Evolutionary conservation across 53 echinoderm and acorn worm genomes (phyloP), one percentile per base, ranked within the genome.

Genomic region (Holothuria scabra): DNA sequence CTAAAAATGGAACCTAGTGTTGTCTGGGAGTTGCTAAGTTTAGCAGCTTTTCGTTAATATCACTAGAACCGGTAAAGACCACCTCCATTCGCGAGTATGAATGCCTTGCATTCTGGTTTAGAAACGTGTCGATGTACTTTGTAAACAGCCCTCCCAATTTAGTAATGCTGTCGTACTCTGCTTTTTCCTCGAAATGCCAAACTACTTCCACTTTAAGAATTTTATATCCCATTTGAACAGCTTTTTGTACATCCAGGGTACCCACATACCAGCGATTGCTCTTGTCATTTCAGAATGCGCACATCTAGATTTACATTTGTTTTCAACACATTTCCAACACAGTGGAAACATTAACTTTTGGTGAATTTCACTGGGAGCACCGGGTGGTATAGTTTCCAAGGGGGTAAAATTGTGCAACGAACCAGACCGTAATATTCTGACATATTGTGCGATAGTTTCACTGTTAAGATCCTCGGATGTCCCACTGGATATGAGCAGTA

Each of bases 291-390:
- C 64, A 3, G 29, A 37, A 37, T 93, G 93, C 0, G 0, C 0
- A 69, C 93, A 93, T 1, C 59, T 55, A 12, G 83, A 60, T 80
- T 86, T 83, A 16, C 81, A 74, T 10, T 71, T 59, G 13, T 60
- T 32, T 63, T 90, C 78, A 13, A 49, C 88, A 35, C 93, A 93
- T 0, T 83, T 83, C 19, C 81, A n/a, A 55, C 93, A 93, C 0
- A 90, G 74, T 3, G 93, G 82, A 83, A 90, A 93, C 49, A 72
- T 79, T n/a, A 93, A 30, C 41, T 92, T 90, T 2, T 76, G 81
- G 56, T 37, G 37, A 7, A 65, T 24, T 85, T 90, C 30, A 60
- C 18, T 0, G 93, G 93, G 11, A 93, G 49, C 0, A 93, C 84
- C 0, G 93, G 88, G 52, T 93, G 93, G 4, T 83, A 80, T 41